Conservation (phyloP, 2,797 vertebrate species). For the Premnoplex brunnescens region DNA sequence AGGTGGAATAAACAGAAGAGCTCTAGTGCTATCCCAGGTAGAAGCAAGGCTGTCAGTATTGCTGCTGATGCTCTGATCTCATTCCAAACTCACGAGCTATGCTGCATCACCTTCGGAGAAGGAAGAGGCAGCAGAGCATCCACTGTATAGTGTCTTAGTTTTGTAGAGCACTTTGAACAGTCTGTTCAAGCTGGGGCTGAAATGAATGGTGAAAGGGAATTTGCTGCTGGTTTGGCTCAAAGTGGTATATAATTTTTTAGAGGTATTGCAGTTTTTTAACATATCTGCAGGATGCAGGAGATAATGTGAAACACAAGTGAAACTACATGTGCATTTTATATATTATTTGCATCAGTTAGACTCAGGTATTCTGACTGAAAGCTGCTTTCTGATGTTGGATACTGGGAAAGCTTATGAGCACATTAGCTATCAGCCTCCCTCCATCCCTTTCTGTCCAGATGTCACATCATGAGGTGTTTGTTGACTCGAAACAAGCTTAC, state of each 20-base stretch:
- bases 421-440: background rate
- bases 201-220: background rate
- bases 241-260: constrained; percentile 37
- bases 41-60: background rate
- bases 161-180: constrained; percentile 27
- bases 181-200: background rate
- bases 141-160: constrained; percentile 17
- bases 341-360: constrained; percentile 60
- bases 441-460: background rate
- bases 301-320: constrained; percentile 56
- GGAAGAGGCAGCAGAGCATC: background rate
- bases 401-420: constrained; percentile 2
- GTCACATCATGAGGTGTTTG: background rate
- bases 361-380: constrained; percentile 70
- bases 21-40: background rate
- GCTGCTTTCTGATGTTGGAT: constrained; percentile 52
- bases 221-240: constrained; percentile 53
- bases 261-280: constrained; percentile 31
- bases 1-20: background rate
- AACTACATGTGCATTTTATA: background rate
- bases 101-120: background rate
- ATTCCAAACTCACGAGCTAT: background rate
- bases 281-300: constrained; percentile 58
- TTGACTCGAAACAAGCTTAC: background rate
- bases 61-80: background rate